phyloP scores from a whole-genome alignment of 2,113 vertebrate species.

The Melanostigma gelatinosum region DNA sequence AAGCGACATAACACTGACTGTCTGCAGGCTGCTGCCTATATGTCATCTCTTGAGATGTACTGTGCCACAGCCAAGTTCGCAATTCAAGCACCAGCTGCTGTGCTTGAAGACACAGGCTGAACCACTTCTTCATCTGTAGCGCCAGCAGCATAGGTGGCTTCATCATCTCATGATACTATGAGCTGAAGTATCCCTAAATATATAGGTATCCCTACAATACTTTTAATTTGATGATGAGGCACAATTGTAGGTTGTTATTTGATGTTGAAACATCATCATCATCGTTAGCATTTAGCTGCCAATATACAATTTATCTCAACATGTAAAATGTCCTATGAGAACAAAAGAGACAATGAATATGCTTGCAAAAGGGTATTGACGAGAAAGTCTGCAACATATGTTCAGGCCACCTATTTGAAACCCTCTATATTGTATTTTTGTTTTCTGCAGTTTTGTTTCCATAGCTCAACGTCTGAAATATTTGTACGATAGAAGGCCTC shows the following conservation, averaged over 20 bases:
- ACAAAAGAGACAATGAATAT: neutral
- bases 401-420: neutral
- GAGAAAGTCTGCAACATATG: neutral
- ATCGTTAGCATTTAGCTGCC: neutral
- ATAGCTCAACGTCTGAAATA: neutral
- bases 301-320: neutral
- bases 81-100: slow-evolving; percentile 54
- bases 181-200: neutral
- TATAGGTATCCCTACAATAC: neutral
- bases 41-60: slow-evolving; percentile 51
- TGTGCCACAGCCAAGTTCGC: slow-evolving; percentile 33
- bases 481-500: neutral
- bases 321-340: neutral
- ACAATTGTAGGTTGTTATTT: neutral
- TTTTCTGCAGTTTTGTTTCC: slow-evolving; percentile 14
- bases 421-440: neutral
- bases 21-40: slow-evolving; percentile 44
- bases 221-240: neutral
- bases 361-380: neutral
- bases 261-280: neutral
- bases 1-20: slow-evolving; percentile 55
- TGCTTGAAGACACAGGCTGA: neutral
- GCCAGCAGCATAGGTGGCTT: neutral
- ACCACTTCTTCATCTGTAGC: neutral
- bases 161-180: neutral